Conservation (phyloP, 2,888 invertebrate species). For the Ennomos quercinarius region DNA sequence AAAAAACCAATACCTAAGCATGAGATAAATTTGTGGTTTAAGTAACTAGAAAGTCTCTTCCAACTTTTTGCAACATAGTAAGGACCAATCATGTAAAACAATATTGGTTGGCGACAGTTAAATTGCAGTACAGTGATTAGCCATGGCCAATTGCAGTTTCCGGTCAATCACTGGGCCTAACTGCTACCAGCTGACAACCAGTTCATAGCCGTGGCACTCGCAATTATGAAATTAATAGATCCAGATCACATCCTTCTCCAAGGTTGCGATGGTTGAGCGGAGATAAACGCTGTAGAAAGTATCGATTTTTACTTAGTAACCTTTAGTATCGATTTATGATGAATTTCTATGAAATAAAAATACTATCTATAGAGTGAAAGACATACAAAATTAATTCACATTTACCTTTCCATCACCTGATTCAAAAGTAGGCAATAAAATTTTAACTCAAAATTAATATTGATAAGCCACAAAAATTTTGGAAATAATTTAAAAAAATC, state of each 20-base stretch:
- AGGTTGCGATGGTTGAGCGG: conserved; percentile 16
- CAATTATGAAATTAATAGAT: conserved; percentile 9
- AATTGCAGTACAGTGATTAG: conserved; percentile 12
- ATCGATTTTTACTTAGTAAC: conserved; percentile 5
- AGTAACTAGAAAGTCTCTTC: neutral
- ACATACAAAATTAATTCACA: neutral
- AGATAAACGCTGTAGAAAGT: conserved; percentile 16
- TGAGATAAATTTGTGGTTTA: no score
- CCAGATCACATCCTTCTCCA: conserved; percentile 38
- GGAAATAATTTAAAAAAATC: no score
- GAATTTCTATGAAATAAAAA: no score
- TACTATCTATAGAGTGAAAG: no score
- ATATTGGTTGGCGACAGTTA: conserved; percentile 20
- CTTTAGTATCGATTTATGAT: no score
- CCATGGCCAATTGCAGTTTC: conserved; percentile 5
- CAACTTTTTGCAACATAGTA: conserved; percentile 5
- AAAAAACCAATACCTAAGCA: no score
- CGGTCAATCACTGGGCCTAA: conserved; percentile 10
- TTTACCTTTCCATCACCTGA: neutral
- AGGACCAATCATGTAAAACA: conserved; percentile 14
- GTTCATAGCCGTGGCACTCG: conserved; percentile 12
- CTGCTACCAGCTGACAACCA: conserved; percentile 3
- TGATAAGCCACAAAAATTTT: no score
- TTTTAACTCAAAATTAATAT: no score
- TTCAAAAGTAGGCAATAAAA: no score